phyloP scores from a whole-genome alignment of 1,140 invertebrate genomes.

The Ruditapes philippinarum region DNA sequence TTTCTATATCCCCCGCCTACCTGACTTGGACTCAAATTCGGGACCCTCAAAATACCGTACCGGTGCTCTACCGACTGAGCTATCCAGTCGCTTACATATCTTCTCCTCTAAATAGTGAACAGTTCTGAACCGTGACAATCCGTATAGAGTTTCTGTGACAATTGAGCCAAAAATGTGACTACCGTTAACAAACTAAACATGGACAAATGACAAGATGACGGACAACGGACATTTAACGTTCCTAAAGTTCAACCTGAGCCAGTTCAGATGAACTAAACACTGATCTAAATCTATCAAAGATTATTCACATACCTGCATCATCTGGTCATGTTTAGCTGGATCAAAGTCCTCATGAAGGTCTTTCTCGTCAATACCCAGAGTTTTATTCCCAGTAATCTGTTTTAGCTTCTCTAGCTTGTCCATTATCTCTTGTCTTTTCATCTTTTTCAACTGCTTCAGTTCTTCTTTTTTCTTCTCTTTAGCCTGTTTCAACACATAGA shows the following conservation, averaged over 20 bases:
- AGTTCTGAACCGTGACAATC: too few species aligned
- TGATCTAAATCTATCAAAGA: background rate
- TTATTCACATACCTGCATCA: conserved; percentile 90
- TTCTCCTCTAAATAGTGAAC: too few species aligned
- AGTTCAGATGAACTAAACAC: too few species aligned
- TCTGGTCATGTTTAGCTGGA: conserved; percentile 94
- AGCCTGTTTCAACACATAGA: conserved; percentile 88
- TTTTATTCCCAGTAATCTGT: conserved; percentile 94
- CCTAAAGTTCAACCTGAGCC: too few species aligned
- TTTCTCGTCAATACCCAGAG: conserved; percentile 88
- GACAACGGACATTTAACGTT: too few species aligned
- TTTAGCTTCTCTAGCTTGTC: conserved; percentile 95
- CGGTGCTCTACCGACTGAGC: background rate
- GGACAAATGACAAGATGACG: too few species aligned
- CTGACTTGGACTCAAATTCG: too few species aligned
- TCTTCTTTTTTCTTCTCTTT: conserved; percentile 95
- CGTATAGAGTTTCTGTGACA: too few species aligned
- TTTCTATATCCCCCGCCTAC: too few species aligned
- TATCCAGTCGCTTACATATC: background rate
- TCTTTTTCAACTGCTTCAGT: conserved; percentile 93
- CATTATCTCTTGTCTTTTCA: conserved; percentile 96
- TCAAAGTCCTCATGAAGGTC: conserved; percentile 97
- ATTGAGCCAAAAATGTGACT: too few species aligned
- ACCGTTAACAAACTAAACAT: too few species aligned
- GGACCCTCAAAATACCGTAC: too few species aligned